Percentiles rank a stretch among this genome's conserved stretches.
phyloP scores from a whole-genome alignment of 2,888 invertebrate species.

The Lacanobia oleracea region DNA sequence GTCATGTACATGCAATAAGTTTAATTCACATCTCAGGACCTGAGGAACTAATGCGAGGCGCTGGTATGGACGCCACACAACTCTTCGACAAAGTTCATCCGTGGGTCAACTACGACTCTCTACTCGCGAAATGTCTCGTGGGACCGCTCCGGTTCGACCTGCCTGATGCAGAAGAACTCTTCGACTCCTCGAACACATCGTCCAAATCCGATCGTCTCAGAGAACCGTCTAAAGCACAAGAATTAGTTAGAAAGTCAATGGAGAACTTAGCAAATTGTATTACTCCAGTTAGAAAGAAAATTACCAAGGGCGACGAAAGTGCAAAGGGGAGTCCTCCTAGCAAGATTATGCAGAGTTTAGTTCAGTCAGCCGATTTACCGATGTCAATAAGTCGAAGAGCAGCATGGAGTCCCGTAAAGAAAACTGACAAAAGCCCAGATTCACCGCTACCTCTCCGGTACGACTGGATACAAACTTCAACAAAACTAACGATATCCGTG shows the following conservation, averaged over 20 bases:
- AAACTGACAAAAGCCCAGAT: slow-evolving; percentile 72
- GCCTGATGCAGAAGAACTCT: slow-evolving; percentile 85
- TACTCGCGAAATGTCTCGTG: slow-evolving; percentile 97
- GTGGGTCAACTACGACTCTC: slow-evolving; percentile 99
- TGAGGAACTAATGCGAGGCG: slow-evolving; percentile 97
- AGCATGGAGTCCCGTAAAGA: slow-evolving; percentile 80
- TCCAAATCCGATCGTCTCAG: slow-evolving; percentile 85
- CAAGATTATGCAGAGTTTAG: slow-evolving; percentile 88
- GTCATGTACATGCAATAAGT: slow-evolving; percentile 2
- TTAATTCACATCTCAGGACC: slow-evolving; percentile 83
- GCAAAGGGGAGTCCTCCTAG: slow-evolving; percentile 87
- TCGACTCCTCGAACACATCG: slow-evolving; percentile 79
- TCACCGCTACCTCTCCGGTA: slow-evolving; percentile 87
- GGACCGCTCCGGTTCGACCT: slow-evolving; percentile 92
- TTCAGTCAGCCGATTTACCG: slow-evolving; percentile 86
- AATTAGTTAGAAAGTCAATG: slow-evolving; percentile 89
- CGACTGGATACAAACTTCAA: slow-evolving; percentile 93
- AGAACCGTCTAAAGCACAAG: slow-evolving; percentile 89
- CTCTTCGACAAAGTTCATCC: slow-evolving; percentile 98
- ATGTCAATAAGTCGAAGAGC: slow-evolving; percentile 87
- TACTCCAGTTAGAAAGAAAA: slow-evolving; percentile 86
- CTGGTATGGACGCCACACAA: slow-evolving; percentile 97
- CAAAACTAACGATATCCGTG: slow-evolving; percentile 91
- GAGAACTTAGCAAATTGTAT: slow-evolving; percentile 89
- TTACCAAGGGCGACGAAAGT: slow-evolving; percentile 85